Evolutionary conservation across 2,888 invertebrate genomes (phyloP).

Genomic region (Celastrina argiolus): DNA sequence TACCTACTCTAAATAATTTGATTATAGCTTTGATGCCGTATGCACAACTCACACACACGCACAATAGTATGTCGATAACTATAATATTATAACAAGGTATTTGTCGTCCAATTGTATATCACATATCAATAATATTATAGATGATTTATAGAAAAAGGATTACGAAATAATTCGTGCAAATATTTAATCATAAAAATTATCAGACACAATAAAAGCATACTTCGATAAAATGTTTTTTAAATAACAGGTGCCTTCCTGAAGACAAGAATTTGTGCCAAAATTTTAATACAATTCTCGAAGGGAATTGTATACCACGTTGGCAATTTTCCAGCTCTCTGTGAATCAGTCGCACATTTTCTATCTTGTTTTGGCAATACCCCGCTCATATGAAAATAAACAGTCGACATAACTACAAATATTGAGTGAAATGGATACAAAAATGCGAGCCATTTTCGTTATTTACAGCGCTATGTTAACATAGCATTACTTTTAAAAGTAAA

Average conservation of each 20-base stretch:
- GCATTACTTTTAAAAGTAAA: slow-evolving; percentile 19
- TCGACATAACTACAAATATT: slow-evolving; percentile 26
- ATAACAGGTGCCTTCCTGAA: slow-evolving; percentile 55
- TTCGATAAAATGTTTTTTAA: slow-evolving; percentile 32
- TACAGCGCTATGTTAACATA: not conserved
- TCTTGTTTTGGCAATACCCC: slow-evolving; percentile 60
- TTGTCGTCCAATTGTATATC: no score
- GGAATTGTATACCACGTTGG: slow-evolving; percentile 59
- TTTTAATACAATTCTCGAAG: slow-evolving; percentile 52
- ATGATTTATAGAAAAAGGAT: not conserved
- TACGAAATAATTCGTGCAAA: not conserved
- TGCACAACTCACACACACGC: no score
- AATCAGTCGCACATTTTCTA: slow-evolving; percentile 59
- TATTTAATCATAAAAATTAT: not conserved
- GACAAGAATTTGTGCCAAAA: slow-evolving; percentile 67
- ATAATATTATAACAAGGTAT: no score
- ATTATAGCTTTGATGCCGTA: not conserved
- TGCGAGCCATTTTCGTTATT: slow-evolving; percentile 10
- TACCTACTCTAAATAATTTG: not conserved
- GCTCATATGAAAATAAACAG: slow-evolving; percentile 28
- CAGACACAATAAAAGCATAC: slow-evolving; percentile 5
- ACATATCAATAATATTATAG: not conserved
- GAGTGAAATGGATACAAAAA: slow-evolving; percentile 16
- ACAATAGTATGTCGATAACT: no score
- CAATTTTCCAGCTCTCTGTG: slow-evolving; percentile 60